A percentile compares a stretch with the other conserved stretches of the same genome.
These are phyloP conservation scores for Conistra vaccinii DNA, from an alignment of 2,888 invertebrate species.

Conservation along the genomic window DNA sequence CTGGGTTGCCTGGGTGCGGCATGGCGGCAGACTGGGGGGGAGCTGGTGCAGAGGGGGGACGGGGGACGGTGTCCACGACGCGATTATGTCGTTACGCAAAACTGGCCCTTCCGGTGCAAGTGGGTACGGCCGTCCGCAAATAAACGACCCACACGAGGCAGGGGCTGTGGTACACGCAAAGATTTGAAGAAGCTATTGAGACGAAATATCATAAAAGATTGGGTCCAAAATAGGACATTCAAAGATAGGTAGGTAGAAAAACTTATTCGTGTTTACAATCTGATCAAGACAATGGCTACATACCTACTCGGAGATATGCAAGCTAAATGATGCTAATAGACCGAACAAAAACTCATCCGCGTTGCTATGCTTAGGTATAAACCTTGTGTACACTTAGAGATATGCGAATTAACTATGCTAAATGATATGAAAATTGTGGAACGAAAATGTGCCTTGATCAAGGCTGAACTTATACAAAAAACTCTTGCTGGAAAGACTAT, in stretches of 20 bases:
- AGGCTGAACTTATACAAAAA: background rate
- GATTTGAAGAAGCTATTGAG: background rate
- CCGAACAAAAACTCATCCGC: background rate
- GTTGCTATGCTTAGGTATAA: background rate
- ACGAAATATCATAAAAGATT: background rate
- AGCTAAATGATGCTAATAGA: background rate
- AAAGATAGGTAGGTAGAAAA: background rate
- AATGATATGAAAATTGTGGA: background rate
- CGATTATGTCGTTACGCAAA: conserved; percentile 67
- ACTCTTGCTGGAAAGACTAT: background rate
- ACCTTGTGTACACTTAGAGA: background rate
- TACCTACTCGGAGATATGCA: no score
- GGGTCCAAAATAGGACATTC: background rate
- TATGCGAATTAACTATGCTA: background rate
- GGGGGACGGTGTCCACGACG: conserved; percentile 11
- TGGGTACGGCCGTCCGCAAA: conserved; percentile 56
- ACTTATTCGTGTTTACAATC: background rate
- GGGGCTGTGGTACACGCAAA: background rate
- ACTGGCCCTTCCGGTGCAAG: conserved; percentile 65
- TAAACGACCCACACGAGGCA: conserved; percentile 45
- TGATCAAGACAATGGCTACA: background rate
- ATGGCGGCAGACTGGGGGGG: conserved; percentile 17
- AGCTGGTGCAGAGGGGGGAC: background rate
- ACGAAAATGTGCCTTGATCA: background rate
- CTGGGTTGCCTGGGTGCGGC: conserved; percentile 48